Evolutionary conservation across 2,113 vertebrate species (phyloP).

Genomic region (Propithecus coquereli): DNA sequence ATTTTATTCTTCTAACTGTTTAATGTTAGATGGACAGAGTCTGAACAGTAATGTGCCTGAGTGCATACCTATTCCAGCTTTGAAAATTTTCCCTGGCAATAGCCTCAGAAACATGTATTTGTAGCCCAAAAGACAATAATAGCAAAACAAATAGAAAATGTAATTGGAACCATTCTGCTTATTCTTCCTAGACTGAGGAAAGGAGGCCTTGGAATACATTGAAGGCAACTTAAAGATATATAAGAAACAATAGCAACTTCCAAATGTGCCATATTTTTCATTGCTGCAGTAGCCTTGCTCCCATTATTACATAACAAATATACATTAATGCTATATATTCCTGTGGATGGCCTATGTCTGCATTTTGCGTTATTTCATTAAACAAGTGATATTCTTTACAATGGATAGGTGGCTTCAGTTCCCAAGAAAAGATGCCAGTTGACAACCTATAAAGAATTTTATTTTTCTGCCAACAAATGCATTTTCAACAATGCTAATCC

Average conservation of each 20-base stretch:
- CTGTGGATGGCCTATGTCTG: background rate
- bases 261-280: background rate
- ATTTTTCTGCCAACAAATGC: background rate
- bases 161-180: background rate
- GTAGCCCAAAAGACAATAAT: background rate
- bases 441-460: background rate
- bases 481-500: background rate
- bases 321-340: background rate
- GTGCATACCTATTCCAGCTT: background rate
- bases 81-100: background rate
- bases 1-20: slow-evolving; percentile 1
- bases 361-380: background rate
- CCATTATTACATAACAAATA: background rate
- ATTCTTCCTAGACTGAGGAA: background rate
- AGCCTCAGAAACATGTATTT: background rate
- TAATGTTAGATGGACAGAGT: background rate
- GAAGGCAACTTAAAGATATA: background rate
- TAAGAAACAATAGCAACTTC: background rate
- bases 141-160: slow-evolving; percentile 12
- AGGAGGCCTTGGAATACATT: background rate
- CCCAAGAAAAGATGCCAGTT: background rate
- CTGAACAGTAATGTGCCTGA: background rate
- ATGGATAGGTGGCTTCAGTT: background rate
- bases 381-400: background rate
- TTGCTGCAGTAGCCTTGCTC: background rate